Evolutionary conservation across 2,113 vertebrate species (phyloP).

Genomic region (Erythrolamprus reginae): DNA sequence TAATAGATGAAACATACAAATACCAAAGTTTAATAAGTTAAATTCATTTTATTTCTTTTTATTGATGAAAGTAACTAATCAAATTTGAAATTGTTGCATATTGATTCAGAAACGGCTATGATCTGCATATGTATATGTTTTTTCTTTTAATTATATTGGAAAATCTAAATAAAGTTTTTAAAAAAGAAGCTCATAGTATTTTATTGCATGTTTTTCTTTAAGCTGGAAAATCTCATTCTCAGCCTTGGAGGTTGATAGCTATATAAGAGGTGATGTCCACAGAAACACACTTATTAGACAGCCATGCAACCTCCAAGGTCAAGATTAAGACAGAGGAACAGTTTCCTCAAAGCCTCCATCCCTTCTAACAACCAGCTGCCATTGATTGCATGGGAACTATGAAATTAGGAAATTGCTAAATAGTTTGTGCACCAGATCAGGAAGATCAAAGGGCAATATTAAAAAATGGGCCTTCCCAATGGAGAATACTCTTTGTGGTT

Average conservation of each 20-base stretch:
- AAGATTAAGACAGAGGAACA: neutral
- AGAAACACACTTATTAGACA: neutral
- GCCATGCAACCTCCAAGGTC: neutral
- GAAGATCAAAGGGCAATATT: neutral
- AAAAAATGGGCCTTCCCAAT: neutral
- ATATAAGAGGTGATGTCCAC: neutral
- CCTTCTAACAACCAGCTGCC: neutral
- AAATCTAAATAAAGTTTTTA: no score
- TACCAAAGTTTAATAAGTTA: no score
- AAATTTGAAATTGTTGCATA: no score
- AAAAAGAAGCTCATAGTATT: neutral
- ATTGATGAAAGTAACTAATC: no score
- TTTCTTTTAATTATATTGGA: no score
- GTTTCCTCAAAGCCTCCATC: neutral
- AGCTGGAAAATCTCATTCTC: neutral
- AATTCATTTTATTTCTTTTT: no score
- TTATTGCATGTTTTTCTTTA: neutral
- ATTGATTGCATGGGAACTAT: neutral
- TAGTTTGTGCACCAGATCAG: neutral
- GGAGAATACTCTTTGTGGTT: neutral
- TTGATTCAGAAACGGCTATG: no score
- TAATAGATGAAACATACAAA: no score
- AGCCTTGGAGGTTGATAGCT: neutral
- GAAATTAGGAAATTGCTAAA: neutral
- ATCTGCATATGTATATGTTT: no score